A percentile compares a stretch with the other conserved stretches of the same genome.
phyloP scores from a whole-genome alignment of 2,113 vertebrate genomes.

The Calyptommatus sinebrachiatus region DNA sequence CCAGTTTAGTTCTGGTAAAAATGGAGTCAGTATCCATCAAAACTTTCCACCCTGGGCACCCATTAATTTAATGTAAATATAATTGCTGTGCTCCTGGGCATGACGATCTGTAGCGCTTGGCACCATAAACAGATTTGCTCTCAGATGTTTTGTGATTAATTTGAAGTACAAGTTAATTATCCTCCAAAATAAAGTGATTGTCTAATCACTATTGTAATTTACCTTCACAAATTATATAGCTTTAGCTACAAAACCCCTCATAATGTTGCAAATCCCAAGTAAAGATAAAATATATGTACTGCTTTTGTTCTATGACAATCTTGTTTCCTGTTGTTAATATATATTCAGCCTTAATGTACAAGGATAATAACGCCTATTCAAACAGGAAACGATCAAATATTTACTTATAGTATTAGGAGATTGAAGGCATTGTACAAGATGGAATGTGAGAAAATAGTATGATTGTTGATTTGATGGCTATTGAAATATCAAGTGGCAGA shows the following conservation, averaged over 20 bases:
- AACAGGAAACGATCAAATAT: not conserved
- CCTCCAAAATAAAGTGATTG: conserved; percentile 48
- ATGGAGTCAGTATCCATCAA: not conserved
- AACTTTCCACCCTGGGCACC: not conserved
- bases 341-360: not conserved
- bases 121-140: conserved; percentile 28
- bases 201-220: conserved; percentile 48
- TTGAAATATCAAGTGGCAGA: no score
- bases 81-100: conserved; percentile 23
- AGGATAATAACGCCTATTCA: not conserved
- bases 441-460: no score
- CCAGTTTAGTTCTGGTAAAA: not conserved
- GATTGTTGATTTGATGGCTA: no score
- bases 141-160: conserved; percentile 33
- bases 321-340: not conserved
- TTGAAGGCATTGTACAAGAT: no score
- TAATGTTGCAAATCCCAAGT: not conserved
- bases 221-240: conserved; percentile 17
- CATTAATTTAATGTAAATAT: conserved; percentile 20
- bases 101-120: conserved; percentile 10
- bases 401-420: not conserved
- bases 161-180: conserved; percentile 48
- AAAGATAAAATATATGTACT: not conserved
- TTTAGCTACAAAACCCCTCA: conserved; percentile 25
- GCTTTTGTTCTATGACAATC: not conserved